phyloP scores from a whole-genome alignment of 1,140 invertebrate genomes.

The Gonioctena quinquepunctata region DNA sequence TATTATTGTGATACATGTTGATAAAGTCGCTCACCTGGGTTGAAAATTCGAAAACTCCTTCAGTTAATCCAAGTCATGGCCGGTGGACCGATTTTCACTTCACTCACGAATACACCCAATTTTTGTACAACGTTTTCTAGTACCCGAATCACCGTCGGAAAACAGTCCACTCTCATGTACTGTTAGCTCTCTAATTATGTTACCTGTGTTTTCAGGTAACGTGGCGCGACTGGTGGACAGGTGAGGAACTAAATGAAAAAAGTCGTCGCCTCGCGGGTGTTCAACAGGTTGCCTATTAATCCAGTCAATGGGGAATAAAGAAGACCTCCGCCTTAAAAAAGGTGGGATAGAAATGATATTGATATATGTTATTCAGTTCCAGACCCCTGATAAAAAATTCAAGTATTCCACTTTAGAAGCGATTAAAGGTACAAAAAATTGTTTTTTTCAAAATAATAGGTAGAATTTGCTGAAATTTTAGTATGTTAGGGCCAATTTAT shows the following conservation, averaged over 20 bases:
- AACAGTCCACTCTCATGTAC: slow-evolving; percentile 19
- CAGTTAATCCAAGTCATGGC: slow-evolving; percentile 20
- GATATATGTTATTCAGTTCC: no score
- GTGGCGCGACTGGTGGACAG: slow-evolving; percentile 31
- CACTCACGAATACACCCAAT: slow-evolving; percentile 1
- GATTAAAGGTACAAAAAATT: no score
- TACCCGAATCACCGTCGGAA: slow-evolving; percentile 1
- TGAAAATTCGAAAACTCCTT: not conserved
- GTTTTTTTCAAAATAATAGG: no score
- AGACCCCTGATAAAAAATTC: no score
- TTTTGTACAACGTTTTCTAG: not conserved
- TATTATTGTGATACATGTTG: not conserved
- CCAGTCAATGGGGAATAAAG: no score
- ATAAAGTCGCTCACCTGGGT: not conserved
- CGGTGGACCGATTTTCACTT: not conserved
- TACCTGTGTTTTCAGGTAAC: slow-evolving; percentile 17
- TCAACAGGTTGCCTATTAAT: slow-evolving; percentile 9
- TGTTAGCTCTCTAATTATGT: slow-evolving; percentile 40
- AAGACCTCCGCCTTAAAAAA: no score
- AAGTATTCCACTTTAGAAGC: no score
- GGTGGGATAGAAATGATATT: no score
- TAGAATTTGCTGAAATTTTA: no score
- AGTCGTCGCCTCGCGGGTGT: not conserved
- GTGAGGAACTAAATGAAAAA: slow-evolving; percentile 21
- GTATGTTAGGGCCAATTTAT: no score